Evolutionary conservation across 2,797 vertebrate species (phyloP), one percentile per base, ranked within the genome.

Genomic region (Crocidura indochinensis): DNA sequence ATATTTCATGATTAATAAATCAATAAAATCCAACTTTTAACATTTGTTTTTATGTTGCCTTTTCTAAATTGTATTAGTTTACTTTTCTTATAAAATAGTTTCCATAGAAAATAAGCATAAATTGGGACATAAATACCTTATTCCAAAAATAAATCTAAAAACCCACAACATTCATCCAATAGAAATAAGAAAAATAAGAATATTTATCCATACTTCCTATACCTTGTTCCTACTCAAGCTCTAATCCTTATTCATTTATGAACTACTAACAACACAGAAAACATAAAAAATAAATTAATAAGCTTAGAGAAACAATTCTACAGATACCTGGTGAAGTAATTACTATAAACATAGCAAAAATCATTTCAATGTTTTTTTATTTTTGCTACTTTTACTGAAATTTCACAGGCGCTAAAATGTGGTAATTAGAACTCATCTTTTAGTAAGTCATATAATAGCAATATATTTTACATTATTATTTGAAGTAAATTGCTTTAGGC

Each of bases 221-320:
- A 38, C 11, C 38, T 60, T 82, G 19, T 12, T 68, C 44, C 22
- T 20, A 38, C n/a, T 6, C 27, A 64, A 7, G 49, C n/a, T 74
- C 49, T 69, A 47, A 60, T 73, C 29, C 62, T 67, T 84, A 29
- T 64, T 31, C 19, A 24, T 74, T 71, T 76, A 46, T 31, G 64
- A 79, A 27, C 76, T 81, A 87, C 14, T 24, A 87, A 86, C 17
- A n/a, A 96, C n/a, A 81, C 93, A 84, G 78, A 93, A 76, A 10
- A 60, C 82, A 56, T 60, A 81, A 91, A 81, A 81, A 84, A 95
- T 10, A 60, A 62, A 74, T 79, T 49, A 38, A 38, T 38, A 49
- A 75, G 24, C 15, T 51, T 65, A 91, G 31, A 84, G 46, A 93
- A 73, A 2, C 20, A 91, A 81, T 83, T 80, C 29, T 26, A 79